phyloP scores from a whole-genome alignment of 1,140 invertebrate genomes.

The Drosophila busckii region DNA sequence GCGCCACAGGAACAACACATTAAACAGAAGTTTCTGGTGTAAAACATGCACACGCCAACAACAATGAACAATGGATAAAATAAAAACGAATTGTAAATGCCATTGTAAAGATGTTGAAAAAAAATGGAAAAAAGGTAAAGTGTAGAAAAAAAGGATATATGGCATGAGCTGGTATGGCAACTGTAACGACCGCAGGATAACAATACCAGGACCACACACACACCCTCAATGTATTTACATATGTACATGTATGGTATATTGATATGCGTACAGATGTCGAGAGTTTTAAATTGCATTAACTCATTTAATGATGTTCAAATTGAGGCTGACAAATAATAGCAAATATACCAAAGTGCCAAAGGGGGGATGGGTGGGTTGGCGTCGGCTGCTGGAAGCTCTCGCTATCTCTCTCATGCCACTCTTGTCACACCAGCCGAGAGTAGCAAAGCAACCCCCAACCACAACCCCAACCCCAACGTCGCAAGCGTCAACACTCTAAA shows the following conservation, averaged over 20 bases:
- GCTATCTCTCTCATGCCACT: slow-evolving; percentile 20
- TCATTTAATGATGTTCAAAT: slow-evolving; percentile 71
- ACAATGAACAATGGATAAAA: slow-evolving; percentile 14
- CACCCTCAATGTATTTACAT: background rate
- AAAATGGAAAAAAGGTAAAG: slow-evolving; percentile 2
- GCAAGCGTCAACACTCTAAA: slow-evolving; percentile 60
- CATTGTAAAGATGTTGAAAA: slow-evolving; percentile 32
- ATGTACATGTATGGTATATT: background rate
- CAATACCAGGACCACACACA: slow-evolving; percentile 1
- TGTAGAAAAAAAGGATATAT: slow-evolving; percentile 9
- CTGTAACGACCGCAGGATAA: slow-evolving; percentile 23
- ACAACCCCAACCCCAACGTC: background rate
- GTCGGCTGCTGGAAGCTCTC: slow-evolving; percentile 37
- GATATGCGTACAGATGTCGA: slow-evolving; percentile 56
- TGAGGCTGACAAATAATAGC: slow-evolving; percentile 46
- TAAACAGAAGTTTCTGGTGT: slow-evolving; percentile 45
- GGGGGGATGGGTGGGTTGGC: slow-evolving; percentile 6
- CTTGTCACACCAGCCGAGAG: slow-evolving; percentile 23
- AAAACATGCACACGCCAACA: slow-evolving; percentile 16
- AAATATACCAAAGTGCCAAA: slow-evolving; percentile 11
- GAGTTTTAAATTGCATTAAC: slow-evolving; percentile 71
- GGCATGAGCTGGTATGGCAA: slow-evolving; percentile 12
- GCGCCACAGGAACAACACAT: slow-evolving; percentile 32
- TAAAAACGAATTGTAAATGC: slow-evolving; percentile 61
- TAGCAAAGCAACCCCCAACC: background rate